Evolutionary conservation across 2,888 invertebrate species (phyloP), one percentile per base, ranked within the genome.

Genomic region (Tridacna crocea): DNA sequence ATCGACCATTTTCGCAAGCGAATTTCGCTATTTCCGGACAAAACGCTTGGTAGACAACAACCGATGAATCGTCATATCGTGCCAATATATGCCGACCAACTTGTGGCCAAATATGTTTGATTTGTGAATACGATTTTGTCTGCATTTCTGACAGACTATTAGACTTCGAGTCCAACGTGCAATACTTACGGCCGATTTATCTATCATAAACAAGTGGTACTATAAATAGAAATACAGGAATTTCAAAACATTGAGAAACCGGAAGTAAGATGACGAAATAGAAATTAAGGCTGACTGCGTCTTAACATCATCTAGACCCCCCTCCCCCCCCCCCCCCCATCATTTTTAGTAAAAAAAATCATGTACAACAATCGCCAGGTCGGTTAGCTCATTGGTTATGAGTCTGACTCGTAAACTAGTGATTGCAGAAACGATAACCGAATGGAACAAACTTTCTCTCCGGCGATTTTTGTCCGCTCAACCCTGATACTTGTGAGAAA

Each of bases 31-130:
- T 91, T 19, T 79, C 68, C 17, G 85, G 83, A 68, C 88, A 87
- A 78, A 82, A 91, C 22, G 91, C 91, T 76, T 91, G 91, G 75
- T 91, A 91, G 10, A 91, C 91, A 36, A 91, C 84, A 2, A 91
- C 79, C n/a, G 83, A 72, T 13, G 84, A 47, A 11, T 90, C 86
- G 75, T 91, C 88, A 77, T 75, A 91, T 61, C 87, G 84, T 2
- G 90, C 91, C 24, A 91, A 75, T 22, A 91, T 91, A 70, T 91
- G 90, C 19, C 79, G 81, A 2, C 91, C 91, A 22, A 22, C 58
- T 27, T 60, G 61, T 2, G 91, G 91, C 91, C 91, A 91, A 8
- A 78, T 22, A 10, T 70, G 61, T 4, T 66, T 48, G 36, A 73
- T 63, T 66, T 87, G 79, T 17, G 51, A 70, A 51, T 70, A 70